phyloP scores from a whole-genome alignment of 2,888 invertebrate genomes.

The Pheosia tremula region DNA sequence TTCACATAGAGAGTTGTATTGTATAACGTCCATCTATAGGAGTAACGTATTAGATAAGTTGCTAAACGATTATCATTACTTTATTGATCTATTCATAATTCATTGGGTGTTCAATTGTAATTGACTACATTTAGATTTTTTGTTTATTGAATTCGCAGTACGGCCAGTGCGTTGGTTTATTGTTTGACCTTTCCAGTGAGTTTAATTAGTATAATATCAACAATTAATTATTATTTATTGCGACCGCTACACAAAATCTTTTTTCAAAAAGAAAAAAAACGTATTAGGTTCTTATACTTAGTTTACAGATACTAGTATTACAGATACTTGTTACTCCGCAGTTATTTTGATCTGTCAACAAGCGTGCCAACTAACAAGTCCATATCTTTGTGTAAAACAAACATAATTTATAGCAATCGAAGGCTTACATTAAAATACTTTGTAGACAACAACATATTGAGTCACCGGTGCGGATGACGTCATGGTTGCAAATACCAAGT shows the following conservation, averaged over 20 bases:
- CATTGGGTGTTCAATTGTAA: background rate
- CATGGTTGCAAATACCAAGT: constrained; percentile 69
- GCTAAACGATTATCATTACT: background rate
- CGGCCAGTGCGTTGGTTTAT: too few species aligned
- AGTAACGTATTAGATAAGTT: background rate
- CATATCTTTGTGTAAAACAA: constrained; percentile 41
- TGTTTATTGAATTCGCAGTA: too few species aligned
- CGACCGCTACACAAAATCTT: too few species aligned
- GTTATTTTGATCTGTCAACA: constrained; percentile 4
- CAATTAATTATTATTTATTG: too few species aligned
- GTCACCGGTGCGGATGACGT: constrained; percentile 64
- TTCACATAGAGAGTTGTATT: too few species aligned
- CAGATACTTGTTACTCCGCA: background rate
- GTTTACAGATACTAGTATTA: too few species aligned
- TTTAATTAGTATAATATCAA: too few species aligned
- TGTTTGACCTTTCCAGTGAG: too few species aligned
- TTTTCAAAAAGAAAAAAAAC: background rate
- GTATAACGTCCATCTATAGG: too few species aligned
- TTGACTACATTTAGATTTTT: too few species aligned
- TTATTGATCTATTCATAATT: background rate
- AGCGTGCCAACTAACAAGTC: constrained; percentile 32
- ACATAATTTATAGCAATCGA: constrained; percentile 42
- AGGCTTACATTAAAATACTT: constrained; percentile 50
- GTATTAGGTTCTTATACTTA: background rate
- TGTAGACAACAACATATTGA: constrained; percentile 52